Evolutionary conservation across 92 coral and sea anemone species (phyloP), one percentile per base, ranked within the genome.

Genomic region (Parazoanthus darwini): DNA sequence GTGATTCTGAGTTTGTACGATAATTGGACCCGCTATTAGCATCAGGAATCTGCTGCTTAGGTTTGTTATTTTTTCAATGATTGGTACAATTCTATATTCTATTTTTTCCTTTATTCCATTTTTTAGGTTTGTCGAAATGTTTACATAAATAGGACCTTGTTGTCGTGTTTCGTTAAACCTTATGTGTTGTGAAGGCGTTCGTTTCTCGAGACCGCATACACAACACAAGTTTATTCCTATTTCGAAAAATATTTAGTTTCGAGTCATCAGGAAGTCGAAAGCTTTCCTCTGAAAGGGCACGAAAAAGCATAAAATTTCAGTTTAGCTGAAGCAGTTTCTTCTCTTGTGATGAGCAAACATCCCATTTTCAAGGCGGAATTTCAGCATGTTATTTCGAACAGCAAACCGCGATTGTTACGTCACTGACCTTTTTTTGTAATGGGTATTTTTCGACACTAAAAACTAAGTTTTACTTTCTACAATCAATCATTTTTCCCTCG

Each of bases 381-480:
- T 43, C 78, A 39, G 59, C 59, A 71, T 66, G 18, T 82, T 37
- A 22, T 43, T 59, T 36, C 9, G 13, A 29, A 20, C 43, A 6
- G 23, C 80, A n/a, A 63, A 15, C 43, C 36, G 43, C 59, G 3
- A 44, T 13, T 68, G 39, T 43, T 26, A 43, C 37, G 54, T 82
- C 76, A 78, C 3, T 78, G 36, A 16, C 9, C 15, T 46, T 78
- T 48, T 39, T 46, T 43, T 46, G 48, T 44, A 15, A 63, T 7
- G 8, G 39, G 42, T 56, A 46, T 80, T 56, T 46, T 68, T 18
- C 13, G 44, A 33, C 58, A 14, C 36, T 63, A 4, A 54, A 79
- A 15, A 29, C 48, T 35, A 48, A 44, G 59, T 67, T 83, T 83
- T 46, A 63, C 75, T 39, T 82, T 38, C 56, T 43, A 67, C 86